Evolutionary conservation across 2,888 invertebrate species (phyloP), one percentile per base, ranked within the genome.

Genomic region (Drosophila nr. perissopoda): DNA sequence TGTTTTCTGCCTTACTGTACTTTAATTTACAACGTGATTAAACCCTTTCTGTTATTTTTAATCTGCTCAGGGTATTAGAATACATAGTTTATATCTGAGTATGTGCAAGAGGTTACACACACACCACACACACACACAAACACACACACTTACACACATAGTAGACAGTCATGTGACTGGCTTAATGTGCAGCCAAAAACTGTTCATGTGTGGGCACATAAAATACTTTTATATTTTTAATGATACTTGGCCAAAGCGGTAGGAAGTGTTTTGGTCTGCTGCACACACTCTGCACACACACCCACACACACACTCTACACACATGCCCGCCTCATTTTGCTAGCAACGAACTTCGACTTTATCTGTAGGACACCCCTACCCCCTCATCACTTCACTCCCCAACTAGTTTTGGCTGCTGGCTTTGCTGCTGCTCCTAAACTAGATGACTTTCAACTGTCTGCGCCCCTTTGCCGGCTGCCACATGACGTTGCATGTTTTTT

Each of bases 151-250:
- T 16, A 46, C 16, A 46, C 16, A 25, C 25, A 46, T 25, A 67
- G 63, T 66, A 58, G 51, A 61, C 59, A 63, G 79, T 74, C 70
- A 59, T 69, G 70, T 61, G 65, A 74, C 76, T 62, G 63, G 62
- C 74, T 77, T 74, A 80, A 80, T 81, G 75, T 80, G 81, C 70
- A 75, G 81, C 66, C 66, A 67, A 74, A 70, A 74, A 70, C 58
- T 66, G 52, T 42, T 33, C 34, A 38, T 63, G 62, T 70, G 70
- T 81, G 67, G 69, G 72, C 79, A 76, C 75, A 89, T 87, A 74
- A 89, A 87, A 87, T 89, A 87, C 84, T 87, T 89, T 87, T 89
- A 88, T 88, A 87, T 88, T 88, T 88, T 88, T 89, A 88, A 88
- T 88, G 87, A 88, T 88, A 88, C 88, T 88, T 89, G 88, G 85